Conservation (phyloP, 2,113 vertebrate genomes). For the Panthera uncia region DNA sequence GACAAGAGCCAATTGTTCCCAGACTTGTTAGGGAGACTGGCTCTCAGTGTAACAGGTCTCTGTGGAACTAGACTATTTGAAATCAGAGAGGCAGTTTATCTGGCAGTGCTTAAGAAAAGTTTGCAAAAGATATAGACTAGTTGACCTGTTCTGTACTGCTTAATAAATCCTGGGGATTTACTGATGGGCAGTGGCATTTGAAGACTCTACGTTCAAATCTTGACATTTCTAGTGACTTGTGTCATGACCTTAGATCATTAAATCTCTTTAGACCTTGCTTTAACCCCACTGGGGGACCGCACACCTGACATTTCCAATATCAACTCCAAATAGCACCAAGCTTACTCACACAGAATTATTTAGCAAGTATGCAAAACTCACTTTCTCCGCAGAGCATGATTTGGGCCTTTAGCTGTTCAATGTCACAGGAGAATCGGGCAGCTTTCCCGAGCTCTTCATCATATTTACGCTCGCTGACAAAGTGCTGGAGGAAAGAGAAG, state of each 20-base stretch:
- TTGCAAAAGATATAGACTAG: not conserved
- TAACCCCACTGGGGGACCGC: not conserved
- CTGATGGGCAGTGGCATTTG: constrained; percentile 64
- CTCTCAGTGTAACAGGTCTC: not conserved
- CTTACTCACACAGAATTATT: not conserved
- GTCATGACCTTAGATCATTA: constrained; percentile 52
- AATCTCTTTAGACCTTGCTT: constrained; percentile 11
- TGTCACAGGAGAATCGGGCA: constrained; percentile 88
- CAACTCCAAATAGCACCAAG: not conserved
- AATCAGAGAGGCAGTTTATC: not conserved
- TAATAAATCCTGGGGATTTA: constrained; percentile 62
- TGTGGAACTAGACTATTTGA: not conserved
- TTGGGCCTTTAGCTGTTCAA: constrained; percentile 85
- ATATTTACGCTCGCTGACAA: constrained; percentile 90
- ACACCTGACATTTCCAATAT: constrained; percentile 39
- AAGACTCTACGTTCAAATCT: constrained; percentile 64
- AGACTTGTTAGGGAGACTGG: not conserved
- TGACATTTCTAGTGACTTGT: constrained; percentile 68
- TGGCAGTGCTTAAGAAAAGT: not conserved
- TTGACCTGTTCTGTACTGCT: constrained; percentile 14
- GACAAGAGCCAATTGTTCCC: not conserved
- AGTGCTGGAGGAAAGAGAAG: constrained; percentile 83
- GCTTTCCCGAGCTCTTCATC: constrained; percentile 89
- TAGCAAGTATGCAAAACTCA: constrained; percentile 79
- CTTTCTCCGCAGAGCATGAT: constrained; percentile 89